Evolutionary conservation across 2,797 vertebrate species (phyloP), one percentile per base, ranked within the genome.

Genomic region (Sternotherus odoratus): DNA sequence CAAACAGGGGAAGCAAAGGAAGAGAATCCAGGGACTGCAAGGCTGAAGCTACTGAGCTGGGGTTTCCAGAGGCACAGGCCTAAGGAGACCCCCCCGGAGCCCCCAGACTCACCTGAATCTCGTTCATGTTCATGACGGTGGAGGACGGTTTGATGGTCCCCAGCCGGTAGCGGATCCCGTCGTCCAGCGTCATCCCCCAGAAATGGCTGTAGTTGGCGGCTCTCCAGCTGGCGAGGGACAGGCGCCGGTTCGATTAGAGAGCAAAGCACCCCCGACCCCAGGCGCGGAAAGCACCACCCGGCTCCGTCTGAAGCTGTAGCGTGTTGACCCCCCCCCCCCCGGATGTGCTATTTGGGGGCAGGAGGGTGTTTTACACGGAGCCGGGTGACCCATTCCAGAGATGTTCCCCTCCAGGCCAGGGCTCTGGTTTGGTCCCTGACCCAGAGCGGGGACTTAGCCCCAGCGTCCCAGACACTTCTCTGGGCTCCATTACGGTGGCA

Each of bases 81-180:
- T 33, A 30, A 60, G 2, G 13, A 60, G 57, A 60, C 30, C 30
- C 57, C 13, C 57, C 16, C 28, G 6, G 12, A 60, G 30, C 57
- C 28, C 30, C 30, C 28, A 1, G 24, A 97, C 98, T 98, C 95
- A 99, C 99, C 87, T 99, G 99, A 79, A 99, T 98, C 97, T 99
- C 99, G 51, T 99, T 99, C 99, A 99, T 99, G 98, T 98, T 99
- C 99, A 99, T 98, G 86, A 99, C 98, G 0, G 98, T 98, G 88
- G 98, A 97, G 60, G 99, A 98, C 0, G 99, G 99, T 12, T 98
- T 98, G 94, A 98, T 98, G 21, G 99, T 99, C 79, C 99, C 99
- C 97, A 99, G 98, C 24, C 99, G 98, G 97, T 98, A 98, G 26
- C 97, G 98, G 93, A 99, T 98, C 77, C 99, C 99, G 4, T 99